phyloP scores from a whole-genome alignment of 2,113 vertebrate genomes.

The Accipiter virgatus region DNA sequence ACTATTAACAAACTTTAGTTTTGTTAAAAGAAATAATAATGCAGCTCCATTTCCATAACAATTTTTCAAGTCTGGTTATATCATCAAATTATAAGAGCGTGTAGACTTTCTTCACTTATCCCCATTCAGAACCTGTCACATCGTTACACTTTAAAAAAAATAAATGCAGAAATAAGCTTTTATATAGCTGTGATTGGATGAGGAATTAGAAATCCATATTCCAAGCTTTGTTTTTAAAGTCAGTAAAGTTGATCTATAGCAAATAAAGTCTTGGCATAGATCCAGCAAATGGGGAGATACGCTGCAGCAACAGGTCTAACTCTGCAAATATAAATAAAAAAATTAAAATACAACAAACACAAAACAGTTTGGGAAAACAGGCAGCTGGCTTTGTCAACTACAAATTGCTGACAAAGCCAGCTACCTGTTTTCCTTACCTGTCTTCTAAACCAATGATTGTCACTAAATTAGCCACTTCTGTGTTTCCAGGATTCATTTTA shows the following conservation, averaged over 20 bases:
- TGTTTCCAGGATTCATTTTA: background rate
- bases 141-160: background rate
- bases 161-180: background rate
- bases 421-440: background rate
- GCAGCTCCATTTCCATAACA: background rate
- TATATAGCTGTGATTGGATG: background rate
- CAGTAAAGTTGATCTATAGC: background rate
- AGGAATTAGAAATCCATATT: background rate
- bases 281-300: background rate
- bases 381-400: background rate
- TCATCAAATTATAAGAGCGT: background rate
- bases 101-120: background rate
- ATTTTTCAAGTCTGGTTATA: constrained; percentile 21
- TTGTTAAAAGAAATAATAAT: constrained; percentile 45
- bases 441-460: background rate
- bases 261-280: background rate
- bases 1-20: constrained; percentile 38
- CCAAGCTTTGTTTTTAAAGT: background rate
- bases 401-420: background rate
- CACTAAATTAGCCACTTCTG: background rate
- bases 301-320: background rate
- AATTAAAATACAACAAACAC: background rate
- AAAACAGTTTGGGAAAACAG: background rate
- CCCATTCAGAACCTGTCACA: background rate
- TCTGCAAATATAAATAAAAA: background rate